Conservation (phyloP, 2,113 vertebrate genomes). For the Xiphophorus hellerii region DNA sequence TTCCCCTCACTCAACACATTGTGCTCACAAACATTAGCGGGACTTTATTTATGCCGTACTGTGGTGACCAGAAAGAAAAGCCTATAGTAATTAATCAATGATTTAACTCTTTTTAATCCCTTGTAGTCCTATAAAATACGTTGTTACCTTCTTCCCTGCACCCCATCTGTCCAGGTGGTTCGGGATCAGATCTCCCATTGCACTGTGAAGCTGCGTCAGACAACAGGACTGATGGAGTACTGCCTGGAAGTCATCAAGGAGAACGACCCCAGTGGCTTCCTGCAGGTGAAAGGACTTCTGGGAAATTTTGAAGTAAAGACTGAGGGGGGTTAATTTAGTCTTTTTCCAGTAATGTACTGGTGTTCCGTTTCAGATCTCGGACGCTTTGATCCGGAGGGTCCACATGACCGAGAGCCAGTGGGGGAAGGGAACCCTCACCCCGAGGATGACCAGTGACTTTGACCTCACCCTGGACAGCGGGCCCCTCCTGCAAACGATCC, state of each 20-base stretch:
- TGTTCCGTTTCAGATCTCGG: constrained; percentile 87
- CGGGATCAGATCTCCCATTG: constrained; percentile 98
- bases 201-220: constrained; percentile 97
- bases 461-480: constrained; percentile 96
- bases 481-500: constrained; percentile 94
- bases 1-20: neutral
- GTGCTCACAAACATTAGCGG: neutral
- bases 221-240: constrained; percentile 98
- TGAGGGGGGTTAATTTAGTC: no score
- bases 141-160: neutral
- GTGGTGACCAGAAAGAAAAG: neutral
- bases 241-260: constrained; percentile 99
- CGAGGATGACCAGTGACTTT: constrained; percentile 97
- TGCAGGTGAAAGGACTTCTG: constrained; percentile 84
- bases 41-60: neutral
- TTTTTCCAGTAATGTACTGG: no score
- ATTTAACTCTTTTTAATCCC: neutral
- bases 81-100: neutral
- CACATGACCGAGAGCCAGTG: constrained; percentile 96
- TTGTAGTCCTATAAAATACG: neutral
- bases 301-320: neutral
- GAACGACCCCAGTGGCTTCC: constrained; percentile 97
- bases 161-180: constrained; percentile 85
- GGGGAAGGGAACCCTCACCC: constrained; percentile 95
- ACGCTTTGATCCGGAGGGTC: constrained; percentile 95